Percentiles rank a stretch among this genome's conserved stretches.
Evolutionary conservation across 2,113 vertebrate species (phyloP).

Genomic region (Orthonyx spaldingii): DNA sequence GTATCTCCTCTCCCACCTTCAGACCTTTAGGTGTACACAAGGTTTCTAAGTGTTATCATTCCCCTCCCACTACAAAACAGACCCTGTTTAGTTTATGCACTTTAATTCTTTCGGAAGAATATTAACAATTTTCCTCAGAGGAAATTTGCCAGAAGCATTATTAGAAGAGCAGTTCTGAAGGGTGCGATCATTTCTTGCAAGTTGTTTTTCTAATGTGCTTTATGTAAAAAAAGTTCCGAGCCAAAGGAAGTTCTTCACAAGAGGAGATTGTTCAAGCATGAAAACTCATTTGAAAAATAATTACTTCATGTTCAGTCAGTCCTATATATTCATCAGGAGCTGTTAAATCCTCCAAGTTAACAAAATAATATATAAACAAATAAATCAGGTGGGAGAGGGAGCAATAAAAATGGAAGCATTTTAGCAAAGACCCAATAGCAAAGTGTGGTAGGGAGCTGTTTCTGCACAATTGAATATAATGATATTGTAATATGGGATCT

Average conservation of each 20-base stretch:
- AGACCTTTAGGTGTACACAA: neutral
- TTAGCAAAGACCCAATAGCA: neutral
- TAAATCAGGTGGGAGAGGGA: neutral
- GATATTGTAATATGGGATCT: neutral
- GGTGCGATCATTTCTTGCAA: neutral
- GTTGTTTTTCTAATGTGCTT: neutral
- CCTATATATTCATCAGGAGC: neutral
- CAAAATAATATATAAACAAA: neutral
- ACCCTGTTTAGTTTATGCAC: neutral
- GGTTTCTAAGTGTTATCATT: neutral
- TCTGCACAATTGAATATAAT: neutral
- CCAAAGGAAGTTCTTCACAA: neutral
- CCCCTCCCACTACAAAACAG: neutral
- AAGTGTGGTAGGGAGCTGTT: neutral
- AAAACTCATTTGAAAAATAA: constrained; percentile 37
- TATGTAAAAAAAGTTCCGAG: neutral
- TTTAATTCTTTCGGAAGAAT: neutral
- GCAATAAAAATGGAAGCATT: neutral
- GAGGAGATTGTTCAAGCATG: neutral
- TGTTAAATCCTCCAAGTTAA: neutral
- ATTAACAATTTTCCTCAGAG: neutral
- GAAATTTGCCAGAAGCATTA: neutral
- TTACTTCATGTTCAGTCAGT: neutral
- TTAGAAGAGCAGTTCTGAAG: neutral
- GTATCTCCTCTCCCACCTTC: rapidly evolving